Evolutionary conservation across 2,113 vertebrate genomes (phyloP).

Genomic region (Cervus canadensis): DNA sequence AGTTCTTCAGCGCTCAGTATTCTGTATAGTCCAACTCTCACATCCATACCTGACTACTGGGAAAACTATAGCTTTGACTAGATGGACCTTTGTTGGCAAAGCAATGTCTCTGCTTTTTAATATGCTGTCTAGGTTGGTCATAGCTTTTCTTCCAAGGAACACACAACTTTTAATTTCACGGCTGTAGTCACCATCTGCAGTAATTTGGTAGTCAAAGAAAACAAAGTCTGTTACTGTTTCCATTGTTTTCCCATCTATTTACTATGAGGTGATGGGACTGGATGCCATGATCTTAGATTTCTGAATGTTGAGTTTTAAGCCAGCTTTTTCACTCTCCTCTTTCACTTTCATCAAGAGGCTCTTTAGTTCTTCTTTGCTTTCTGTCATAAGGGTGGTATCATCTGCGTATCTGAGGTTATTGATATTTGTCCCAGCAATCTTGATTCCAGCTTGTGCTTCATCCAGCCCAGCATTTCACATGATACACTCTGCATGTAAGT

Average conservation of each 20-base stretch:
- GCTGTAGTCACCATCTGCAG: neutral
- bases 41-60: neutral
- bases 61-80: neutral
- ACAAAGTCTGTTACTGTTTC: neutral
- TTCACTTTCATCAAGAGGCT: neutral
- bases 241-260: neutral
- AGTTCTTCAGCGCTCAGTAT: accelerated
- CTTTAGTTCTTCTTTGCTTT: accelerated
- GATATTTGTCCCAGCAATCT: neutral
- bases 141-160: neutral
- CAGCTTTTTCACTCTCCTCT: neutral
- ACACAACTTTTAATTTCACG: neutral
- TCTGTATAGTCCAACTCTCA: neutral
- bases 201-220: neutral
- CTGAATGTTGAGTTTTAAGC: neutral
- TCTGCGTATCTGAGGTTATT: neutral
- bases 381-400: neutral
- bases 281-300: neutral
- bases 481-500: neutral
- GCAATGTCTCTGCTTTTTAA: neutral
- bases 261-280: neutral
- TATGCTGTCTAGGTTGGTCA: neutral
- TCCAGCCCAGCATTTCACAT: neutral
- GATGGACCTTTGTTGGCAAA: neutral
- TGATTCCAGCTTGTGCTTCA: neutral